Evolutionary conservation across 1,140 invertebrate species (phyloP), one percentile per base, ranked within the genome.

Genomic region (Dysdera silvatica): DNA sequence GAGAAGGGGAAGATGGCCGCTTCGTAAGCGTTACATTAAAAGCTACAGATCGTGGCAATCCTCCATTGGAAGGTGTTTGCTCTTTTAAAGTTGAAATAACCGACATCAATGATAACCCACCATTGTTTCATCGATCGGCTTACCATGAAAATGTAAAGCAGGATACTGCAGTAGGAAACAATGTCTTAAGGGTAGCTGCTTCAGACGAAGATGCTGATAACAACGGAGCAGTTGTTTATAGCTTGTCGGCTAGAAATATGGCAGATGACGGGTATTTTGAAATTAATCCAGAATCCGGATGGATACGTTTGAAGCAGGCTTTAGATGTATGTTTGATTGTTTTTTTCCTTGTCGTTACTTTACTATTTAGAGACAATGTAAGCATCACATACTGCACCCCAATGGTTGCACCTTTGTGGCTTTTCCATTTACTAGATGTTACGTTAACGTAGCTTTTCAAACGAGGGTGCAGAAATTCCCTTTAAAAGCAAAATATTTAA

Each of bases 61-160:
- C 92, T 12, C 91, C 89, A 4, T 74, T 95, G 56, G 92, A 95
- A 78, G 91, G 92, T 33, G 91, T 95, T 61, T 95, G 92, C 73
- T 94, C 91, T 0, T 95, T 96, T 72, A 95, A 91, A 5, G 92
- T 96, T 33, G 92, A 96, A 80, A 95, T 96, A 32, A 92, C 91
- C 1, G 92, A 95, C 75, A 89, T 93, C 2, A 95, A 96, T 71
- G 92, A 80, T 56, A 95, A 94, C 77, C 90, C 91, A 16, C 92
- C 91, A 3, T 77, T 95, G 24, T 95, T 95, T 77, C 91, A 95
- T 78, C 82, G 92, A 80, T 91, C 95, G 83, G 91, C 92, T 89
- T 95, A 95, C 77, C 87, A 92, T 65, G 92, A 95, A 76, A 94
- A 95, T 78, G 91, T 95, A 12, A 95, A 95, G 78, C 92, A 95